phyloP scores from a whole-genome alignment of 1,140 invertebrate species.

The Calosoma granatense region DNA sequence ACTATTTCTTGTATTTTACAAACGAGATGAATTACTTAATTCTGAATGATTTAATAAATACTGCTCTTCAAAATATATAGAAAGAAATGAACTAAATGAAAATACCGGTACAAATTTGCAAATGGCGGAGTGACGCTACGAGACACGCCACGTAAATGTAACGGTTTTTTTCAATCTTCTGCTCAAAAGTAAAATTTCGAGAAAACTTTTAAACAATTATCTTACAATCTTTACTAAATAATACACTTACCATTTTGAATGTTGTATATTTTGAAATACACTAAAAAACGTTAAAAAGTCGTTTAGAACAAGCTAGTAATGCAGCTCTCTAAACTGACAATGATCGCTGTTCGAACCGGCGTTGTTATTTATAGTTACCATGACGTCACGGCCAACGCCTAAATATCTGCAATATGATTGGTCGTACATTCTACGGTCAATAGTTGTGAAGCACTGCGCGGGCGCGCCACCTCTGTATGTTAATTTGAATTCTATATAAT shows the following conservation, averaged over 20 bases:
- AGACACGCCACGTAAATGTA: not conserved
- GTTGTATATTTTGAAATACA: not conserved
- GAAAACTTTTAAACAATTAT: not conserved
- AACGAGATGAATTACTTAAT: too few species aligned
- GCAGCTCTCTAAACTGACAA: constrained; percentile 15
- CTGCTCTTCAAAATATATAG: not conserved
- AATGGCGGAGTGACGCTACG: not conserved
- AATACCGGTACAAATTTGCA: not conserved
- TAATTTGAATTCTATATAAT: too few species aligned
- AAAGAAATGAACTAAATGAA: too few species aligned
- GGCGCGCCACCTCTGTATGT: not conserved
- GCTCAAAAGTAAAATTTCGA: constrained; percentile 1
- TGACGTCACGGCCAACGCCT: constrained; percentile 14
- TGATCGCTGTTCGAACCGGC: not conserved
- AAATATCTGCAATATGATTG: not conserved
- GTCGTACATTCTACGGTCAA: not conserved
- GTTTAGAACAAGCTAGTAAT: constrained; percentile 12
- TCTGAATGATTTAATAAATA: too few species aligned
- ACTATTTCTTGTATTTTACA: not conserved
- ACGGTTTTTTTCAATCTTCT: not conserved
- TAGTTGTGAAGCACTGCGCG: not conserved
- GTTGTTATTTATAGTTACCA: constrained; percentile 8
- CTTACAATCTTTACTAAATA: not conserved
- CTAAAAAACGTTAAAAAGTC: constrained; percentile 8
- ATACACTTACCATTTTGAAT: constrained; percentile 15